Conservation (phyloP, 2,888 invertebrate species). For the Pammene aurita region DNA sequence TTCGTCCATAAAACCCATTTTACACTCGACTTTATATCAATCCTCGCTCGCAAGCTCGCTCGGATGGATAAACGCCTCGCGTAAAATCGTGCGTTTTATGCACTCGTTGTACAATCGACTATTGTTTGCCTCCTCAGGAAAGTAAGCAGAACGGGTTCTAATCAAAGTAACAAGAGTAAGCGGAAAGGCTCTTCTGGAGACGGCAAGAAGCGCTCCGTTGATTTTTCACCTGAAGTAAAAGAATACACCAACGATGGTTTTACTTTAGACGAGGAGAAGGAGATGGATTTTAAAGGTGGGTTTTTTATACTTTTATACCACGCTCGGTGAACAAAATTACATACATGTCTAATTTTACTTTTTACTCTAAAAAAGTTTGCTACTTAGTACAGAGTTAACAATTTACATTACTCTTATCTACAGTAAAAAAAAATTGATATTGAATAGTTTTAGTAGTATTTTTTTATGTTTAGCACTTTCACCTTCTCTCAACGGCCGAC, state of each 20-base stretch:
- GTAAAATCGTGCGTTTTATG: too few relatives aligned
- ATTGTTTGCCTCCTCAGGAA: slow-evolving; percentile 51
- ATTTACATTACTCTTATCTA: too few relatives aligned
- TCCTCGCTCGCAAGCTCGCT: too few relatives aligned
- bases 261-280: slow-evolving; percentile 57
- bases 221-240: slow-evolving; percentile 61
- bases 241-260: slow-evolving; percentile 62
- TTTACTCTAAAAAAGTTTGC: neutral
- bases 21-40: too few relatives aligned
- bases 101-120: too few relatives aligned
- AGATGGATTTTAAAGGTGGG: slow-evolving; percentile 50
- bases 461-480: slow-evolving; percentile 35
- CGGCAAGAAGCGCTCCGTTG: slow-evolving; percentile 69
- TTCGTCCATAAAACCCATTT: too few relatives aligned
- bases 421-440: neutral
- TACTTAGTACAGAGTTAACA: too few relatives aligned
- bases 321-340: neutral
- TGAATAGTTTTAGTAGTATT: neutral
- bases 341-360: neutral
- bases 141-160: slow-evolving; percentile 59
- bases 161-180: slow-evolving; percentile 60
- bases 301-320: neutral
- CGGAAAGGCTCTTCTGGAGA: slow-evolving; percentile 52
- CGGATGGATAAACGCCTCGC: too few relatives aligned
- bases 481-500: slow-evolving; percentile 57